Evolutionary conservation across 2,113 vertebrate species (phyloP).

Genomic region (Leiothrix lutea): DNA sequence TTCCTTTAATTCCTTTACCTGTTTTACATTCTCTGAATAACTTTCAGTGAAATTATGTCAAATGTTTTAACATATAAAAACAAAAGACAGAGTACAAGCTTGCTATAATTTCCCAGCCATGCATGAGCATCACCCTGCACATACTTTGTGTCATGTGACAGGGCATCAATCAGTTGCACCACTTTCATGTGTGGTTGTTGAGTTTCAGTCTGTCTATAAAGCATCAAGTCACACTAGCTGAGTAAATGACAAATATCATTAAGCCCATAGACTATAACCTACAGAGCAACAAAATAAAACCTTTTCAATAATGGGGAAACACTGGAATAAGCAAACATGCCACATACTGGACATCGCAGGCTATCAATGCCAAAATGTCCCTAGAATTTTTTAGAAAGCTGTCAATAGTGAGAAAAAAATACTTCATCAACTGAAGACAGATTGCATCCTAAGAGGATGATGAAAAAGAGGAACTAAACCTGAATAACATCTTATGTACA

Average conservation of each 20-base stretch:
- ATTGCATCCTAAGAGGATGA: neutral
- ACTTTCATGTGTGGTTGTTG: neutral
- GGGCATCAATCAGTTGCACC: neutral
- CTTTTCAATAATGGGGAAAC: neutral
- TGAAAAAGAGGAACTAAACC: neutral
- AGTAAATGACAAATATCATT: neutral
- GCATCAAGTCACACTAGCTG: neutral
- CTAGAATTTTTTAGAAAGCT: neutral
- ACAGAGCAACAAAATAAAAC: neutral
- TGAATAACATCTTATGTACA: neutral
- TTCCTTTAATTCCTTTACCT: neutral
- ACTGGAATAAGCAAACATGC: neutral
- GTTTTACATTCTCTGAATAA: neutral
- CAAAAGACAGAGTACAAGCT: neutral
- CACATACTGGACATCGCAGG: neutral
- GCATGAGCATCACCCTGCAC: neutral
- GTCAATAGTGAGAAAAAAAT: neutral
- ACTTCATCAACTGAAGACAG: neutral
- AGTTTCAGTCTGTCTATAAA: neutral
- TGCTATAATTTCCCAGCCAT: neutral
- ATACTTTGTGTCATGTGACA: neutral
- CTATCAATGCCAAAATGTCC: neutral
- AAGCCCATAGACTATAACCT: neutral
- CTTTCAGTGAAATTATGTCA: neutral
- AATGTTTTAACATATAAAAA: neutral